Percentiles rank a stretch among this genome's conserved stretches.
These are phyloP conservation scores for Papilio dardanus DNA, from an alignment of 1,140 invertebrate genomes.

Conservation along the genomic window DNA sequence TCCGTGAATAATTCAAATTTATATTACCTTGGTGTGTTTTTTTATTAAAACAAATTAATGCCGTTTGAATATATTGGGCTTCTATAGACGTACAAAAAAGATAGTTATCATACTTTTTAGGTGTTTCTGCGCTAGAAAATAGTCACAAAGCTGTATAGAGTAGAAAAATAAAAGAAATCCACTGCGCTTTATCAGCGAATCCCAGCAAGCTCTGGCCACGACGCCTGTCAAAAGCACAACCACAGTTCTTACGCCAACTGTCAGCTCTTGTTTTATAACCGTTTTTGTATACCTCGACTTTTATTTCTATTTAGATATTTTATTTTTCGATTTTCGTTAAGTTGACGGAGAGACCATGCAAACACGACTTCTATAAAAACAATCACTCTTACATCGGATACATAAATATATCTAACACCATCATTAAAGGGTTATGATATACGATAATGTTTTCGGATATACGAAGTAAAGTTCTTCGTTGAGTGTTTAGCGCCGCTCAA, in stretches of 20 bases:
- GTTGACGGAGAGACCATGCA: background rate
- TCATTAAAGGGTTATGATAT: slow-evolving; percentile 9
- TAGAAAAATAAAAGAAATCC: background rate
- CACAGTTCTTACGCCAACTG: background rate
- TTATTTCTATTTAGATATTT: background rate
- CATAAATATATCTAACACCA: background rate
- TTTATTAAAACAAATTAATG: background rate
- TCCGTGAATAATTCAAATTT: background rate
- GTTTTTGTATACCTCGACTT: slow-evolving; percentile 20
- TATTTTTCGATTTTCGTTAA: background rate
- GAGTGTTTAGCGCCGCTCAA: slow-evolving; percentile 39
- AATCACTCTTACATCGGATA: background rate
- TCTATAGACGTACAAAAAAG: background rate
- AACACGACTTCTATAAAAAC: background rate
- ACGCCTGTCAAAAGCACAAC: slow-evolving; percentile 39
- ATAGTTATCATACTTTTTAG: background rate
- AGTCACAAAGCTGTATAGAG: background rate
- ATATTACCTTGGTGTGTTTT: background rate
- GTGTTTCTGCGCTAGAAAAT: slow-evolving; percentile 17
- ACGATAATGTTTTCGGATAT: slow-evolving; percentile 15
- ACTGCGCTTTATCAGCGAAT: slow-evolving; percentile 6
- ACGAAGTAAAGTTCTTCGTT: slow-evolving; percentile 30
- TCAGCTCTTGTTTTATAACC: background rate
- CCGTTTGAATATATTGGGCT: background rate
- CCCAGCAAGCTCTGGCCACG: slow-evolving; percentile 17